These are phyloP conservation scores for Xanthorhoe spadicearia DNA, from an alignment of 2,888 invertebrate genomes.

Conservation along the genomic window DNA sequence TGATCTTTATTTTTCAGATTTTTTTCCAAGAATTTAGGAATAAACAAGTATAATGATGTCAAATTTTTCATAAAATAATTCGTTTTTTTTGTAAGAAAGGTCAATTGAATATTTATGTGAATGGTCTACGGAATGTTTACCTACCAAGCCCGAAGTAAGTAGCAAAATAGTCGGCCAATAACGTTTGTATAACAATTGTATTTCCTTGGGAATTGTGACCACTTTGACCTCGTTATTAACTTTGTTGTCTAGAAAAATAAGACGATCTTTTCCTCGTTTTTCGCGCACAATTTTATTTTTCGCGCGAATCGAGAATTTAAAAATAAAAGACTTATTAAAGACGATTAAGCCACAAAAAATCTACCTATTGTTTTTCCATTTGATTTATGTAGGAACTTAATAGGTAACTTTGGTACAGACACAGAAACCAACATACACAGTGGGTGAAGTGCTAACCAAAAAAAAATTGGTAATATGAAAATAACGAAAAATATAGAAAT, in stretches of 20 bases:
- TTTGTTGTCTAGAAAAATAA: neutral
- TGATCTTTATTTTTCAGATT: neutral
- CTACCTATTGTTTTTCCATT: too few relatives aligned
- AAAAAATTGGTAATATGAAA: neutral
- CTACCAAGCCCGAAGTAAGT: neutral
- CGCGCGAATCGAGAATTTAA: too few relatives aligned
- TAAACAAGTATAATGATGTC: neutral
- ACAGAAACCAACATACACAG: neutral
- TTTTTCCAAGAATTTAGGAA: neutral
- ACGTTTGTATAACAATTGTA: neutral
- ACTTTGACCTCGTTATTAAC: neutral
- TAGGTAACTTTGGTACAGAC: neutral
- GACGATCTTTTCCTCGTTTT: too few relatives aligned
- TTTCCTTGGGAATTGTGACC: neutral
- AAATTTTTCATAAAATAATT: neutral
- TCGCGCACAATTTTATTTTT: too few relatives aligned
- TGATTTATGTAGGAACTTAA: too few relatives aligned
- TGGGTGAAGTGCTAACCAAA: neutral
- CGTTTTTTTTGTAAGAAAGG: too few relatives aligned
- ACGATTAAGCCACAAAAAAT: too few relatives aligned
- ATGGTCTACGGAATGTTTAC: too few relatives aligned
- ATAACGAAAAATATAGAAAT: neutral
- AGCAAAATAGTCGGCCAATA: neutral
- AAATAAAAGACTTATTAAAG: too few relatives aligned
- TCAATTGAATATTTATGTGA: too few relatives aligned